Conservation (phyloP, 2,797 vertebrate species). For the Lophotriccus pileatus region DNA sequence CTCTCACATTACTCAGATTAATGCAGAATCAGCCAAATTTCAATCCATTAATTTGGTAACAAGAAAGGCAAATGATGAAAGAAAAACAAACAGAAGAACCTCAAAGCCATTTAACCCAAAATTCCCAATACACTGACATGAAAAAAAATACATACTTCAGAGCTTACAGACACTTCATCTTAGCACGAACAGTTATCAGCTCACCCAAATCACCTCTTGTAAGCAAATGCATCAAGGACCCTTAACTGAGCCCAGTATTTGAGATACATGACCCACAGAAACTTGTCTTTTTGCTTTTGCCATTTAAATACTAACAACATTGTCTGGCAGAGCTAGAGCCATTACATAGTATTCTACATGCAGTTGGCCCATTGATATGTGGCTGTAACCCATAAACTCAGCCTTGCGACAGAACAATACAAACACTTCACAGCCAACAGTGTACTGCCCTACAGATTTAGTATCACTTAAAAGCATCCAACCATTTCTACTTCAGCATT, state of each 20-base stretch:
- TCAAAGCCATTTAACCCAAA: neutral
- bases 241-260: neutral
- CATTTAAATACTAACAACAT: neutral
- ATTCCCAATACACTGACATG: neutral
- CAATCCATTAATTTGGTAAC: neutral
- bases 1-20: neutral
- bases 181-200: neutral
- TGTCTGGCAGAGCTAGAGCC: neutral
- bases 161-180: neutral
- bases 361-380: neutral
- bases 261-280: neutral
- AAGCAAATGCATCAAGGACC: neutral
- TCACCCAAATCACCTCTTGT: neutral
- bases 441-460: neutral
- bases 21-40: neutral
- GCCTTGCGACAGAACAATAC: neutral
- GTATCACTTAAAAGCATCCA: neutral
- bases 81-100: neutral
- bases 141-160: neutral
- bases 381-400: neutral
- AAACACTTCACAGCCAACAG: neutral
- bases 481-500: neutral
- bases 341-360: neutral
- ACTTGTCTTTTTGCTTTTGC: neutral
- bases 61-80: neutral